phyloP scores from a whole-genome alignment of 2,888 invertebrate species.

The Drosophila formosana region DNA sequence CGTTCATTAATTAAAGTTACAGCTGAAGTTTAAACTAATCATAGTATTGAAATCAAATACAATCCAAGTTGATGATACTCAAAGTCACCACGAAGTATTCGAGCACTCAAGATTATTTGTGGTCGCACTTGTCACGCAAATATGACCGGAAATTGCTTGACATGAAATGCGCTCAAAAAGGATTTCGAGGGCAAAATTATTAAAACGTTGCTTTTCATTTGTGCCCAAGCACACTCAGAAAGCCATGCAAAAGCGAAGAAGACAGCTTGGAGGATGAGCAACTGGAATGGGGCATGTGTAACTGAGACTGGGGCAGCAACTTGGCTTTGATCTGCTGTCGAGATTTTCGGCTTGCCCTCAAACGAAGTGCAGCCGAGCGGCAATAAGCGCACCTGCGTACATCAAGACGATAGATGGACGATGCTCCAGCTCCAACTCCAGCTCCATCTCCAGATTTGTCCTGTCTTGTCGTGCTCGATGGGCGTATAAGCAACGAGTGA shows the following conservation, averaged over 20 bases:
- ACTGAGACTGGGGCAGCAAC: slow-evolving; percentile 25
- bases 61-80: slow-evolving; percentile 19
- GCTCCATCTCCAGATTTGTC: slow-evolving; percentile 10
- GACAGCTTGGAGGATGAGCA: slow-evolving; percentile 33
- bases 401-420: slow-evolving; percentile 65
- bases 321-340: slow-evolving; percentile 79
- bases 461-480: slow-evolving; percentile 74
- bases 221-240: slow-evolving; percentile 46
- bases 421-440: slow-evolving; percentile 13
- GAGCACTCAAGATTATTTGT: slow-evolving; percentile 21
- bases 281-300: background rate
- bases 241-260: slow-evolving; percentile 54
- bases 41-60: slow-evolving; percentile 6
- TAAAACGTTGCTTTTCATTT: slow-evolving; percentile 77
- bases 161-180: slow-evolving; percentile 56
- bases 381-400: slow-evolving; percentile 84
- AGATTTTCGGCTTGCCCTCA: slow-evolving; percentile 79
- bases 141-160: slow-evolving; percentile 76
- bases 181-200: slow-evolving; percentile 72
- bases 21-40: slow-evolving; percentile 9
- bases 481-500: slow-evolving; percentile 81
- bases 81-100: slow-evolving; percentile 48
- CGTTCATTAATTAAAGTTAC: background rate
- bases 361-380: slow-evolving; percentile 81
- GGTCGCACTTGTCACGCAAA: slow-evolving; percentile 72